Percentiles rank a stretch among this genome's conserved stretches.
phyloP scores from a whole-genome alignment of 1,140 invertebrate genomes.

The Drosophila malerkotliana region DNA sequence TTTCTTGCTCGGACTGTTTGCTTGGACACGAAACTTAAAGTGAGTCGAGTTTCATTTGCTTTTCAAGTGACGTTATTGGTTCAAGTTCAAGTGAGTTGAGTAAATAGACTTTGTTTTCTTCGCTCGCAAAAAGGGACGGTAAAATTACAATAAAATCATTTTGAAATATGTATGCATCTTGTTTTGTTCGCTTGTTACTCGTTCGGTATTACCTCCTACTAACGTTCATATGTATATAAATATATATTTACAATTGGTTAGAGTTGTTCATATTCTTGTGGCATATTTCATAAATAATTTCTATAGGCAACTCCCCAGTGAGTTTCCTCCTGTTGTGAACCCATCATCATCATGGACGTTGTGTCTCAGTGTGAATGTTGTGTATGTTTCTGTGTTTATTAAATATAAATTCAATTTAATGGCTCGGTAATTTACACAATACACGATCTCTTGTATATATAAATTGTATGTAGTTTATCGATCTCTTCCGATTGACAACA shows the following conservation, averaged over 20 bases:
- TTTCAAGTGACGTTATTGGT: slow-evolving; percentile 4
- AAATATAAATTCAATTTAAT: slow-evolving; percentile 83
- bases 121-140: slow-evolving; percentile 82
- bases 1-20: slow-evolving; percentile 28
- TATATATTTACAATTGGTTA: slow-evolving; percentile 64
- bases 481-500: slow-evolving; percentile 50
- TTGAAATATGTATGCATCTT: slow-evolving; percentile 67
- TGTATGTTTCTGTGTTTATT: slow-evolving; percentile 44
- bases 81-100: slow-evolving; percentile 60
- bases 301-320: slow-evolving; percentile 53
- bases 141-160: slow-evolving; percentile 84
- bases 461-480: slow-evolving; percentile 55
- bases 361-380: slow-evolving; percentile 37
- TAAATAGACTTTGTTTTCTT: slow-evolving; percentile 74
- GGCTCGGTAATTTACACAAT: slow-evolving; percentile 83
- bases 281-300: slow-evolving; percentile 62
- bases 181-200: slow-evolving; percentile 31
- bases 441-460: slow-evolving; percentile 67
- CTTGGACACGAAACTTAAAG: slow-evolving; percentile 45
- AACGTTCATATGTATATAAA: slow-evolving; percentile 56
- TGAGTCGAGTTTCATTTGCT: slow-evolving; percentile 42
- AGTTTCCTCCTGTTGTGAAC: slow-evolving; percentile 51
- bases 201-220: slow-evolving; percentile 36
- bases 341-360: slow-evolving; percentile 58
- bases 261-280: slow-evolving; percentile 20